phyloP scores from a whole-genome alignment of 2,888 invertebrate species.

The Leptinotarsa juncta region DNA sequence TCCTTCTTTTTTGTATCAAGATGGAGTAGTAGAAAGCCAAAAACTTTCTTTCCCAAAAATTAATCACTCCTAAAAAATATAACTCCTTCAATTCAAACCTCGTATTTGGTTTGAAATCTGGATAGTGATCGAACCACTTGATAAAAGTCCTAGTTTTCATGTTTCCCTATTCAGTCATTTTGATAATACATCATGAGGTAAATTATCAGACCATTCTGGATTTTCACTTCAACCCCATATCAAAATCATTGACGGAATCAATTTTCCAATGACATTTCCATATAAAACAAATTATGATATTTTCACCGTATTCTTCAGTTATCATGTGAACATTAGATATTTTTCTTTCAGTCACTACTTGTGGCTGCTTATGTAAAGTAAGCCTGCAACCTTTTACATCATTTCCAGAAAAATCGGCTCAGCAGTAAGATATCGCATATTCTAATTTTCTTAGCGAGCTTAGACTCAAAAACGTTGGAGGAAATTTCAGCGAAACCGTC shows the following conservation, averaged over 20 bases:
- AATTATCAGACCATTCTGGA: conserved; percentile 44
- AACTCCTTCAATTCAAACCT: too few species aligned
- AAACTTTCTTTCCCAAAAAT: too few species aligned
- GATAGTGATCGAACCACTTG: neutral
- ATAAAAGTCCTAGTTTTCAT: conserved; percentile 19
- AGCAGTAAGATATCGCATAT: too few species aligned
- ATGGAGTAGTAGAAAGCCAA: too few species aligned
- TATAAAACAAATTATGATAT: conserved; percentile 31
- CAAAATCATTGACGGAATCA: conserved; percentile 50
- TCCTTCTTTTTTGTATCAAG: too few species aligned
- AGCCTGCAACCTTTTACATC: conserved; percentile 55
- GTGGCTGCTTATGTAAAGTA: conserved; percentile 52
- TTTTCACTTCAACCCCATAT: conserved; percentile 52
- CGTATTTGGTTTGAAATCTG: neutral
- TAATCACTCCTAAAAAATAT: too few species aligned
- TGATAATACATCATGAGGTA: conserved; percentile 45
- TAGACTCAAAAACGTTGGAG: too few species aligned
- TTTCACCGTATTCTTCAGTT: neutral
- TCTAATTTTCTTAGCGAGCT: too few species aligned
- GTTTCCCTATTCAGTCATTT: conserved; percentile 19
- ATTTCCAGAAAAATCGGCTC: conserved; percentile 25
- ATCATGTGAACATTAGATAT: conserved; percentile 20
- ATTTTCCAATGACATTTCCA: conserved; percentile 53
- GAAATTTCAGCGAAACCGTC: too few species aligned
- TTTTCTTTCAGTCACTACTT: conserved; percentile 53